phyloP scores from a whole-genome alignment of 2,113 vertebrate species.

The Gambusia affinis region DNA sequence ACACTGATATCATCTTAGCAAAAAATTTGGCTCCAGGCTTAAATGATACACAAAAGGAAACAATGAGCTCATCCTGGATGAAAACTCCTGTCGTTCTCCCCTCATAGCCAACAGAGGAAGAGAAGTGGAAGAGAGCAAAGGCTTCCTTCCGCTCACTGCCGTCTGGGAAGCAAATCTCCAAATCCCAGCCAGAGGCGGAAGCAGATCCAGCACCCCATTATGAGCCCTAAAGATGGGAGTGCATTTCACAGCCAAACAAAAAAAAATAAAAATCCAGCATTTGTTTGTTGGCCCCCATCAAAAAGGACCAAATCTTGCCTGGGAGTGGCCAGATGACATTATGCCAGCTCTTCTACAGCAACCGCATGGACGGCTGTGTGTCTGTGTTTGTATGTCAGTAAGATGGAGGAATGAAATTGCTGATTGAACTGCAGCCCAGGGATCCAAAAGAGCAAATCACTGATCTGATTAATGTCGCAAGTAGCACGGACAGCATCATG shows the following conservation, averaged over 20 bases:
- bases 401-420: constrained; percentile 39
- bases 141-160: constrained; percentile 39
- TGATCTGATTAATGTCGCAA: constrained; percentile 40
- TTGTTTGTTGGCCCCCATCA: constrained; percentile 46
- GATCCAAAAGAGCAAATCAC: constrained; percentile 40
- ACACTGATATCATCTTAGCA: constrained; percentile 66
- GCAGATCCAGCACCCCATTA: constrained; percentile 58
- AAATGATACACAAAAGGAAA: constrained; percentile 65
- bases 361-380: constrained; percentile 1
- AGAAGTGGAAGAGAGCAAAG: constrained; percentile 57
- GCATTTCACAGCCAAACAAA: constrained; percentile 41
- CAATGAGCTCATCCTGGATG: constrained; percentile 64
- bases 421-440: constrained; percentile 60
- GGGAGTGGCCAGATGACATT: constrained; percentile 45
- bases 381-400: constrained; percentile 1
- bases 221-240: constrained; percentile 50
- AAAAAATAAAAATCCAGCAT: constrained; percentile 29
- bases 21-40: constrained; percentile 59
- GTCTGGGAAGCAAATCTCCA: constrained; percentile 69
- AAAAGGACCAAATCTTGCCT: constrained; percentile 36
- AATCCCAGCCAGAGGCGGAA: constrained; percentile 65
- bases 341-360: constrained; percentile 28
- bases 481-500: constrained; percentile 11
- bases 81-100: constrained; percentile 30
- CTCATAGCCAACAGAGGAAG: constrained; percentile 25